Base-by-base conservation (phyloP, 2,888 invertebrate genomes). In the Drosophila macrospina region DNA sequence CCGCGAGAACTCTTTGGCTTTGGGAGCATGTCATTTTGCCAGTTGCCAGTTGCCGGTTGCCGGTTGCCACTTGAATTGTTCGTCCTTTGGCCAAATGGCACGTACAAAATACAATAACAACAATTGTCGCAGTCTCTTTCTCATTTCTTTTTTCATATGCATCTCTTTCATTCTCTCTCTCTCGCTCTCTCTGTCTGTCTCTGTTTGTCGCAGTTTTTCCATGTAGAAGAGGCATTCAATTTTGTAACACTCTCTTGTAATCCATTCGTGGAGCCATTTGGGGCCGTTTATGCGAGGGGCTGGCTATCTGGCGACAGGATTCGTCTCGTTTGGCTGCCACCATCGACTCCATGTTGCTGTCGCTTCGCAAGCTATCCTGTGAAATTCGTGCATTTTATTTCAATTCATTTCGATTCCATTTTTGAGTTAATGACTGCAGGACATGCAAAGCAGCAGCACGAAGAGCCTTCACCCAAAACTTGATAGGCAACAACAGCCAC, bases 381-480 rank as follows among this genome's bases (percentile, higher is more conserved):
- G 62, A 50, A 52, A 65, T 63, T 65, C 76, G 78, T 86, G 86
- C 84, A 80, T 88, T 90, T 90, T 88, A 84, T 88, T 89, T 90
- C 84, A 89, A 89, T 90, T 82, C 79, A 88, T 80, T 89, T 78
- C 79, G 80, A 86, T 88, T 78, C 76, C 60, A 74, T 74, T 84
- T 78, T 79, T 78, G 73, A 88, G 79, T 88, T 89, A 91, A 91
- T 89, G 90, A 86, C 80, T 84, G 77, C 74, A 73, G 78, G 88
- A 88, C 90, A 91, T 89, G 90, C 91, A 90, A 90, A 78, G 80
- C 69, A 78, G 80, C 69, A 70, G 70, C 76, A 82, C 78, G 65
- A 65, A 63, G 32, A 59, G 30, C 56, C 11, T 59, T 66, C 41
- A 34, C 16, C 32, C 44, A 26, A 34, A 34, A 57, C 30, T 42